These are phyloP conservation scores for Stramonita haemastoma DNA, from an alignment of 2,888 invertebrate species.

Conservation along the genomic window DNA sequence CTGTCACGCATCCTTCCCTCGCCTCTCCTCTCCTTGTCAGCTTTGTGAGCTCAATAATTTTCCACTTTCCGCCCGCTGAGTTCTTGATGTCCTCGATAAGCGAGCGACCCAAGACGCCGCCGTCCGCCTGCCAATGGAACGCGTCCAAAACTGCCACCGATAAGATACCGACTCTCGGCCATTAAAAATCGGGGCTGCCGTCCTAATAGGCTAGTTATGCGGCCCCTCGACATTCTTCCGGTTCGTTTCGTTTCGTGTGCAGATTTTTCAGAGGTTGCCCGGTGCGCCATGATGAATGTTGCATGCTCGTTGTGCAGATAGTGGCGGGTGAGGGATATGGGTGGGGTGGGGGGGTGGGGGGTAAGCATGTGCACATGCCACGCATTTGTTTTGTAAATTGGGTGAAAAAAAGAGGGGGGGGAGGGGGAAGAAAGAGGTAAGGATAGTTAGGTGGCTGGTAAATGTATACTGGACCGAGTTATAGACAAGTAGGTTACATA, in stretches of 20 bases:
- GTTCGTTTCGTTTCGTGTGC: slow-evolving; percentile 18
- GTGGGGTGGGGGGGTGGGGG: too few relatives aligned
- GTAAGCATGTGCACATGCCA: too few relatives aligned
- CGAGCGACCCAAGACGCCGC: slow-evolving; percentile 28
- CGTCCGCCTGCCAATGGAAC: not conserved
- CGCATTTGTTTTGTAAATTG: too few relatives aligned
- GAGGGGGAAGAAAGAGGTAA: not conserved
- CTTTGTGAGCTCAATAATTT: slow-evolving; percentile 30
- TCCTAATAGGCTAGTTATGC: slow-evolving; percentile 26
- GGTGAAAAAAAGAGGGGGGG: not conserved
- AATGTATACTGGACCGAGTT: too few relatives aligned
- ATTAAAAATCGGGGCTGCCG: not conserved
- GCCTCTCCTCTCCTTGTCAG: slow-evolving; percentile 5
- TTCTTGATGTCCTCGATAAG: slow-evolving; percentile 33
- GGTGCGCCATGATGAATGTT: slow-evolving; percentile 4
- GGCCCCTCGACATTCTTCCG: slow-evolving; percentile 5
- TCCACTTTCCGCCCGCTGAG: slow-evolving; percentile 31
- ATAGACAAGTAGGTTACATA: too few relatives aligned
- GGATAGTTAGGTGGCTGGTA: not conserved
- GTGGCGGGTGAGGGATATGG: too few relatives aligned
- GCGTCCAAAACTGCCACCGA: slow-evolving; percentile 23
- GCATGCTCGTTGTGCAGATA: not conserved
- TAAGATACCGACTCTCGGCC: slow-evolving; percentile 21
- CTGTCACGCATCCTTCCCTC: slow-evolving; percentile 24
- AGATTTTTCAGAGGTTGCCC: not conserved